Percentiles rank a stretch among this genome's conserved stretches.
Evolutionary conservation across 37 sponge, comb jelly and placozoan genomes (phyloP).

Genomic region (Theonella swinhoei): DNA sequence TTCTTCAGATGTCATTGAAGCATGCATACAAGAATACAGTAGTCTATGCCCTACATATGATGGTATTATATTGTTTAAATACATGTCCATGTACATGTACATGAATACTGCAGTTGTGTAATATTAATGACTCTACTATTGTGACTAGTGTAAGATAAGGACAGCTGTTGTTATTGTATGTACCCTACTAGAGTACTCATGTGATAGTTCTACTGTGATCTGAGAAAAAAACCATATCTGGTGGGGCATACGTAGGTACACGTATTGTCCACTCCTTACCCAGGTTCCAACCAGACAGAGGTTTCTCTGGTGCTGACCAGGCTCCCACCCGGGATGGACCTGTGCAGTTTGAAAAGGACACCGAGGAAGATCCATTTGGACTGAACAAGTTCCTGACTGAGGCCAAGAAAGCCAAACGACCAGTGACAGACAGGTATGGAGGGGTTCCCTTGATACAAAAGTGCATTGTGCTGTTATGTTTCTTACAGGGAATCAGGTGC

Average conservation of each 20-base stretch:
- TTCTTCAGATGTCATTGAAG: neutral
- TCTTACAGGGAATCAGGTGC: neutral
- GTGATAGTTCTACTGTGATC: no score
- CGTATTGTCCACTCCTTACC: neutral
- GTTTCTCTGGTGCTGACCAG: constrained; percentile 87
- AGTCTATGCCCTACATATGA: no score
- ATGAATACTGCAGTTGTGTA: no score
- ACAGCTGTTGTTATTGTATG: no score
- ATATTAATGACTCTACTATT: no score
- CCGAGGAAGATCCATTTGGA: constrained; percentile 94
- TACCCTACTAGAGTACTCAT: no score
- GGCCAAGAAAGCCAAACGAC: constrained; percentile 90
- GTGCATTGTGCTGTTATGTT: neutral
- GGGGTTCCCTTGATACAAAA: neutral
- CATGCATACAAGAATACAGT: neutral
- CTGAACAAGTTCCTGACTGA: constrained; percentile 93
- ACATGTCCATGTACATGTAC: no score
- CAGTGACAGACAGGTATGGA: constrained; percentile 55
- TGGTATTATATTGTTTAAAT: no score
- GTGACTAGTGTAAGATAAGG: no score
- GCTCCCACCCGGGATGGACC: constrained; percentile 79
- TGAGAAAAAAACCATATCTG: no score
- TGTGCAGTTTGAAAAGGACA: constrained; percentile 96
- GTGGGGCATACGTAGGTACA: no score
- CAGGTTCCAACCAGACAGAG: constrained; percentile 94